Evolutionary conservation across 2,888 invertebrate genomes (phyloP), one percentile per base, ranked within the genome.

Genomic region (Dicranocentrus wangi): DNA sequence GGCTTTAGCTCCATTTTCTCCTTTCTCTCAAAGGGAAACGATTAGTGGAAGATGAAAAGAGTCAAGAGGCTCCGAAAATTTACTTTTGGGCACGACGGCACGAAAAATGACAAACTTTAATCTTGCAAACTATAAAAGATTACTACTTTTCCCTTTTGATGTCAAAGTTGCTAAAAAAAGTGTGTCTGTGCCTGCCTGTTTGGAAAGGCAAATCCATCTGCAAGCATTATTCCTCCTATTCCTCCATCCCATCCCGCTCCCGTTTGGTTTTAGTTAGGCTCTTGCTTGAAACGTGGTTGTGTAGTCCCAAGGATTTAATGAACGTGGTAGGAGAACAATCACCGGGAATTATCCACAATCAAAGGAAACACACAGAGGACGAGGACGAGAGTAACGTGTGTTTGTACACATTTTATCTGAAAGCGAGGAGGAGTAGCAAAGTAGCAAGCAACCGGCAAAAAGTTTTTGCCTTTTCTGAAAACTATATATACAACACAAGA

Each of bases 291-390:
- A 39, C 39, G 39, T 39, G 39, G 39, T 5, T 8, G 39, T 55
- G n/a, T n/a, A n/a, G 28, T 27, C 25, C 53, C 23, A n/a, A 10
- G 7, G 23, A 60, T 60, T 28, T 60, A 60, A 60, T 60, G 60
- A 60, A 60, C 60, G 60, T 60, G 60, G 60, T 60, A 28, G 28
- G 60, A 42, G 63, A 63, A 63, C 63, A 63, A 42, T 63, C 63
- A 63, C 42, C 42, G 42, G 42, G 28, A 63, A 63, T 63, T 63
- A 63, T 63, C 42, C 42, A 42, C 63, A 63, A 63, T 63, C 63
- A 63, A 39, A 63, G 63, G 25, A 15, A 5, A 28, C n/a, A 28
- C 28, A 17, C 28, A 17, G n/a, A 15, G 17, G 15, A 47, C 39
- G 5, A 5, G 13, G 13, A 5, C 39, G 39, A 39, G 39, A 8